phyloP scores from a whole-genome alignment of 2,113 vertebrate genomes.

The Tychaedon coryphoeus region DNA sequence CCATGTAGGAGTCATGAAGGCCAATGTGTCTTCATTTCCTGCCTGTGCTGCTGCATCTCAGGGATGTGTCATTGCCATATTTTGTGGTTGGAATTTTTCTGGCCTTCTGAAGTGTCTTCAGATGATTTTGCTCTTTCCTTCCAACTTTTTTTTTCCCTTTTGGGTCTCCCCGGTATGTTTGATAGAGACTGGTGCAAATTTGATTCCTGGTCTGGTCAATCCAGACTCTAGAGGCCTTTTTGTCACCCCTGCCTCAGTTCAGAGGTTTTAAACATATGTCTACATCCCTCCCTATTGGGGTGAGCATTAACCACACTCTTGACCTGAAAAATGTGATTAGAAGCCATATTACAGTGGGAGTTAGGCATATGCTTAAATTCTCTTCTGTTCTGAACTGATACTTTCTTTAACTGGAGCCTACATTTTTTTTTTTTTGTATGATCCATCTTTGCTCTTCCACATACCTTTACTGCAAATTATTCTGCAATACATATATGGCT shows the following conservation, averaged over 20 bases:
- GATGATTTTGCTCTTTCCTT: background rate
- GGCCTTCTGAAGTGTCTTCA: background rate
- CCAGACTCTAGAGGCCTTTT: background rate
- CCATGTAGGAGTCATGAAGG: background rate
- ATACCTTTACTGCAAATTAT: background rate
- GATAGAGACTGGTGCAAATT: background rate
- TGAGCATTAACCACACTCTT: background rate
- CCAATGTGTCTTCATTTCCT: background rate
- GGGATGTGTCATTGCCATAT: background rate
- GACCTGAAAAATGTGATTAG: conserved; percentile 7
- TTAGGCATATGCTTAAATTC: background rate
- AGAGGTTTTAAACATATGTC: background rate
- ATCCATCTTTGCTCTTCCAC: background rate
- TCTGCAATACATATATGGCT: background rate
- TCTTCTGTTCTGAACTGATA: conserved; percentile 16
- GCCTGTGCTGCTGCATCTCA: background rate
- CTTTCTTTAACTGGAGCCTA: conserved; percentile 26
- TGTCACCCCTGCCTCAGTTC: background rate
- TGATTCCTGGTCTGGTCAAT: background rate
- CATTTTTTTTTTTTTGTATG: background rate
- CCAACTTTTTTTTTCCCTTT: background rate
- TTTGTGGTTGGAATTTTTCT: background rate
- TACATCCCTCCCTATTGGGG: background rate
- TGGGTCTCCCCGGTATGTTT: rapidly evolving
- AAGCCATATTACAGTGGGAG: conserved; percentile 13